A percentile compares a stretch with the other conserved stretches of the same genome.
These are phyloP conservation scores for Campylomormyrus tamandua DNA, from an alignment of 2,113 vertebrate genomes.

Conservation along the genomic window DNA sequence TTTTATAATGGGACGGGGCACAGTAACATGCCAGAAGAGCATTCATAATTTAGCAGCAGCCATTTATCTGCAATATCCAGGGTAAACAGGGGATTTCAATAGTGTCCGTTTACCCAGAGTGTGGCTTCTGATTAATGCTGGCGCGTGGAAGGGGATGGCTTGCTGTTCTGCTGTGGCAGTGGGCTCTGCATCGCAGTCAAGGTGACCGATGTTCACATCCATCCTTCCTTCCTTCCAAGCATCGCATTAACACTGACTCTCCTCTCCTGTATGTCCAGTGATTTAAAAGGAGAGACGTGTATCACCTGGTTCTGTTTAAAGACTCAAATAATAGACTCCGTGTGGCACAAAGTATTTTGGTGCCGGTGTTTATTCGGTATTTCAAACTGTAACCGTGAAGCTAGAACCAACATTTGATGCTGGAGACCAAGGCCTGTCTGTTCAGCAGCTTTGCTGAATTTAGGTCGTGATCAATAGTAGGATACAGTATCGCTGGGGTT, in stretches of 20 bases:
- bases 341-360: neutral
- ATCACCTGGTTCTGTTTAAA: neutral
- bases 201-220: conserved; percentile 9
- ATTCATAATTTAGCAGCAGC: conserved; percentile 16
- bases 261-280: neutral
- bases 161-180: neutral
- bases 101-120: neutral
- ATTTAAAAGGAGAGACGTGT: neutral
- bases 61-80: conserved; percentile 9
- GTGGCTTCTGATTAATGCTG: neutral
- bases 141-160: neutral
- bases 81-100: neutral
- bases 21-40: neutral
- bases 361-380: neutral
- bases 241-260: neutral
- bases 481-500: neutral
- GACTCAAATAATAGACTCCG: neutral
- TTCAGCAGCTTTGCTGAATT: neutral
- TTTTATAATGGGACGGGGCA: neutral
- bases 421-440: neutral
- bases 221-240: neutral
- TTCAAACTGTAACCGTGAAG: neutral
- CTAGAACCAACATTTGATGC: neutral
- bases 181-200: neutral
- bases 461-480: neutral